These are phyloP conservation scores for Nannospalax galili DNA, from an alignment of 2,113 vertebrate genomes.

Conservation along the genomic window DNA sequence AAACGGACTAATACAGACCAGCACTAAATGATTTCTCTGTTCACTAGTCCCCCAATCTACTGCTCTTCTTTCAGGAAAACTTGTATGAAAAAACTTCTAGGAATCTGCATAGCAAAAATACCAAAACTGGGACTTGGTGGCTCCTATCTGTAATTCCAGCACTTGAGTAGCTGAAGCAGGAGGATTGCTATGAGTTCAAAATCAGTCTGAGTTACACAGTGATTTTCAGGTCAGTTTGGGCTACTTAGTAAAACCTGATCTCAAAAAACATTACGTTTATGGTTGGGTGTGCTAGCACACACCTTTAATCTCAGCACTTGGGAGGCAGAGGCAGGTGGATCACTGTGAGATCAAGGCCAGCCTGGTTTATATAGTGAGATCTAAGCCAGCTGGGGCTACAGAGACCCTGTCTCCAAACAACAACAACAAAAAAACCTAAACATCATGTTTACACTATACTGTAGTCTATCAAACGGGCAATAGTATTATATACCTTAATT, in stretches of 20 bases:
- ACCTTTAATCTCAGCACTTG: too few relatives aligned
- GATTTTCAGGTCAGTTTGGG: neutral
- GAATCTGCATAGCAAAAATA: neutral
- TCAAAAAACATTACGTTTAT: neutral
- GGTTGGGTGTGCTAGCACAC: too few relatives aligned
- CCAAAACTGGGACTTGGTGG: neutral
- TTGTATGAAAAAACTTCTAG: neutral
- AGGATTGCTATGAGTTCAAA: neutral
- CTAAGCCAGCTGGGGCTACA: too few relatives aligned
- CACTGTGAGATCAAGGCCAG: too few relatives aligned
- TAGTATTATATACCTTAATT: neutral
- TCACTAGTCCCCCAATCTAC: too few relatives aligned
- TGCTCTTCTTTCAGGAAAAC: neutral
- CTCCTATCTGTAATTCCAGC: neutral
- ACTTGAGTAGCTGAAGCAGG: neutral
- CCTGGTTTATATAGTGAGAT: too few relatives aligned
- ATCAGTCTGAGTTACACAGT: neutral
- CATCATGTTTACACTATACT: neutral
- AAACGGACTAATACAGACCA: neutral
- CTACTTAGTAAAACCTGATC: neutral
- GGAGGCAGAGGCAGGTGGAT: too few relatives aligned
- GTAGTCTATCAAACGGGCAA: neutral
- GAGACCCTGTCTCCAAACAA: too few relatives aligned
- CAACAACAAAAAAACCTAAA: too few relatives aligned
- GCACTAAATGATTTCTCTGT: neutral